phyloP scores from a whole-genome alignment of 2,113 vertebrate genomes.

The Oreochromis tanganicae region DNA sequence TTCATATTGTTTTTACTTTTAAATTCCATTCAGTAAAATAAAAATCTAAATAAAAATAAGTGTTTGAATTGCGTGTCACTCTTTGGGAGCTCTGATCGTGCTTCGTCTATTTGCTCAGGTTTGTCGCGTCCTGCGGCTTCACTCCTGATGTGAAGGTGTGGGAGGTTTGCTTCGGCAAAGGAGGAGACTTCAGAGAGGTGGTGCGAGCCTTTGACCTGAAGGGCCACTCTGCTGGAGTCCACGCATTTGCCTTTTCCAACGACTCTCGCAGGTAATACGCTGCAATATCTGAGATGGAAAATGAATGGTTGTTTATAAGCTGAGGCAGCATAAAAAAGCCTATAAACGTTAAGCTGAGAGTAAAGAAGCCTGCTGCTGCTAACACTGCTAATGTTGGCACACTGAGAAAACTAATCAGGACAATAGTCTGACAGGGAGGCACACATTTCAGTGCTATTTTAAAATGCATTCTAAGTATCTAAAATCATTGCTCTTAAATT shows the following conservation, averaged over 20 bases:
- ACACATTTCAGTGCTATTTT: not conserved
- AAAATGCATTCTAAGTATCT: not conserved
- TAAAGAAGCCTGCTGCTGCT: not conserved
- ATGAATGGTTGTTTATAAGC: not conserved
- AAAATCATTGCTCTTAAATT: not conserved
- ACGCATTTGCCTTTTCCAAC: conserved; percentile 87
- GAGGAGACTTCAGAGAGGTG: conserved; percentile 87
- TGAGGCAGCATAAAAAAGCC: not conserved
- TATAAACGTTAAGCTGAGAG: not conserved
- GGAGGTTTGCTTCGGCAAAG: conserved; percentile 90
- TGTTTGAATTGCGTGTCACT: not conserved
- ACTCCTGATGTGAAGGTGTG: conserved; percentile 95
- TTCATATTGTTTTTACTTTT: not conserved
- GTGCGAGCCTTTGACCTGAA: conserved; percentile 89
- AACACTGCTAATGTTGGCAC: no score
- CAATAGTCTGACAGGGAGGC: no score
- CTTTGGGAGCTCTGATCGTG: not conserved
- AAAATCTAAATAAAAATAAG: fast-evolving
- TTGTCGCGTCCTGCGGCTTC: conserved; percentile 92
- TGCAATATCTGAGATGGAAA: not conserved
- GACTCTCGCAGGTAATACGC: conserved; percentile 81
- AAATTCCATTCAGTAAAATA: not conserved
- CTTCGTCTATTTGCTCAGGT: conserved; percentile 67
- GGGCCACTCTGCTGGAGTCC: conserved; percentile 85
- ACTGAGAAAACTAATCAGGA: no score